Conservation (phyloP, 2,797 vertebrate species). For the Orestias chungarensis region DNA sequence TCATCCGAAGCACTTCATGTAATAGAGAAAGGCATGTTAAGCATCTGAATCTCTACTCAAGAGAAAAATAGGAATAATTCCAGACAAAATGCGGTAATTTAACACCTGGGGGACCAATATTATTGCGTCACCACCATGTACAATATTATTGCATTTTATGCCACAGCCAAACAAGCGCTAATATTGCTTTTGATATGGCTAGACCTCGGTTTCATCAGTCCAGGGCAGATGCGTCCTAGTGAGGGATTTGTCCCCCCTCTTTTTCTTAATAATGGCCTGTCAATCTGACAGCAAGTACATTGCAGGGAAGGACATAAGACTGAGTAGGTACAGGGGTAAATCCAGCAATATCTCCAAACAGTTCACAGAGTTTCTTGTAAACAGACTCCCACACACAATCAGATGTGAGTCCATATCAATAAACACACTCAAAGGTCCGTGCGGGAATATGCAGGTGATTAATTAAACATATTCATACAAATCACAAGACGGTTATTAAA, state of each 20-base stretch:
- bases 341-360: slow-evolving; percentile 74
- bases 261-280: slow-evolving; percentile 84
- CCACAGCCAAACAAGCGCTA: slow-evolving; percentile 77
- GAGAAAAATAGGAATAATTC: slow-evolving; percentile 66
- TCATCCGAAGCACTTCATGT: slow-evolving; percentile 55
- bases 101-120: slow-evolving; percentile 72
- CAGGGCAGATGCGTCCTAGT: slow-evolving; percentile 78
- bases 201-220: slow-evolving; percentile 75
- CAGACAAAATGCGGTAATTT: slow-evolving; percentile 63
- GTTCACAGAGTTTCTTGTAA: slow-evolving; percentile 53
- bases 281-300: slow-evolving; percentile 75
- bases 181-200: slow-evolving; percentile 80
- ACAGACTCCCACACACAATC: slow-evolving; percentile 53
- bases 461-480: slow-evolving; percentile 15
- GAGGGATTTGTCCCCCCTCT: slow-evolving; percentile 70
- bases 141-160: slow-evolving; percentile 77
- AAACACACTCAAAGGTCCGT: neutral
- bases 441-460: slow-evolving; percentile 7
- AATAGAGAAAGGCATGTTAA: slow-evolving; percentile 53
- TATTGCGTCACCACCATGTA: slow-evolving; percentile 69
- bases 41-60: slow-evolving; percentile 43
- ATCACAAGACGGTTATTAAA: slow-evolving; percentile 16
- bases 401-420: slow-evolving; percentile 7
- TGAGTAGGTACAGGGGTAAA: slow-evolving; percentile 68
- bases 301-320: slow-evolving; percentile 75